Base-by-base conservation (phyloP, 2,113 vertebrate species). In the Ornithorhynchus anatinus region DNA sequence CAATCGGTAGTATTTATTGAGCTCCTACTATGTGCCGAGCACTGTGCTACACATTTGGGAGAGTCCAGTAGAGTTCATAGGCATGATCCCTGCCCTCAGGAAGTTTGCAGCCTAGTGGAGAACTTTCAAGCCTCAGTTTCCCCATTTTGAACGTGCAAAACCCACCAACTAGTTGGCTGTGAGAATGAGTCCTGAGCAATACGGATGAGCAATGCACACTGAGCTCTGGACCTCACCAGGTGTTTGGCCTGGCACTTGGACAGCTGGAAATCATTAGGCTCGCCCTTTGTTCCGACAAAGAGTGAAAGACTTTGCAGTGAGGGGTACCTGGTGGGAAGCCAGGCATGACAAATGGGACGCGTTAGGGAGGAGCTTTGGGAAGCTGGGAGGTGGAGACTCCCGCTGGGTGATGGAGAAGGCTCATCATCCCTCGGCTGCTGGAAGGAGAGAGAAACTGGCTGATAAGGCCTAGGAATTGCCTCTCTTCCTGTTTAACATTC, bases 131-230 rank as follows among this genome's bases (percentile, higher is more conserved):
- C 23, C 36, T 37, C 16, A 31, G 32, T 59, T 20, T 23, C 11
- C 39, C 14, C 7, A 6, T 15, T 11, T 20, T 52, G 27, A 44
- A 67, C 5, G 23, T 22, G 51, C 19, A 37, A 11, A 19, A 50
- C 29, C n/a, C 1, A 14, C 37, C 5, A 1, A 1, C 5, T 17
- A 27, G 47, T 29, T 50, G 25, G 15, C 35, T 13, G 1, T 4
- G 9, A 50, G 25, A 20, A 29, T 23, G 5, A 15, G 59, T 16
- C 31, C 17, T 20, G 5, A 20, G 44, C 48, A 25, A 42, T 4
- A 5, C 2, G 3, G 37, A 31, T 14, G 29, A 13, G 25, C 23
- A 7, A 35, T 63, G 36, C 19, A 47, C 15, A 3, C 6, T 11
- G 23, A 32, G n/a, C 22, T n/a, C 32, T 8, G 10, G n/a, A 33